Base-by-base conservation (phyloP, 2,797 vertebrate genomes). In the Harpagifer antarcticus region DNA sequence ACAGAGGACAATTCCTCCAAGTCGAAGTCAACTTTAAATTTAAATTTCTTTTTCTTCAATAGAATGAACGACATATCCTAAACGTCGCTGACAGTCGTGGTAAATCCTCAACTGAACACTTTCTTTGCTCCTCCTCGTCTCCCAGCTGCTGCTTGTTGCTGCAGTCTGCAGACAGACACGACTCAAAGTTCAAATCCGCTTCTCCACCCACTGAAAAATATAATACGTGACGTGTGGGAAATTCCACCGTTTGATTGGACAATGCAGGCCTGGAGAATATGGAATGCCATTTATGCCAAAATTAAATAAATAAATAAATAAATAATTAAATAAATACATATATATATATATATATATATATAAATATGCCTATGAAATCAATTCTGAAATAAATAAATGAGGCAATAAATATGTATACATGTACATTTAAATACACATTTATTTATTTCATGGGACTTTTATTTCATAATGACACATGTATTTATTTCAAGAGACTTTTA, bases 1-100 rank as follows among this genome's bases (percentile, higher is more conserved):
- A 99, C 95, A 5, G 96, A 97, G 0, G 97, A 98, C 66, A 99
- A 79, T 47, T 99, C 97, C 53, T 97, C 97, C 91, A 99, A 83
- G 71, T 97, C 95, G 83, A 98, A 96, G 82, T 97, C 95, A 59
- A 99, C 96, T 86, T 93, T 96, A 57, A 99, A 99, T 84, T 97
- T 98, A 71, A 97, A 99, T 83, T 94, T 96, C 94, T 99, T 99
- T n/a, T 97, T 99, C 90, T 95, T 99, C 93, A 94, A 94, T 57
- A 98, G 95, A 72, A 93, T 94, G 92, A 98, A 96, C 23, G 96
- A 95, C 96, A 96, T 10, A 0, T 9, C 10, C 27, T 19, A 1
- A n/a, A n/a, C 1, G 16, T 33, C 42, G 27, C 54, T 31, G 63
- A 14, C 19, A 53, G 45, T 15, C 10, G 56, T n/a, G 52, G 58